A percentile compares a stretch with the other conserved stretches of the same genome.
Conservation (phyloP, 2,888 invertebrate genomes). For the Ecdyonurus torrentis region DNA sequence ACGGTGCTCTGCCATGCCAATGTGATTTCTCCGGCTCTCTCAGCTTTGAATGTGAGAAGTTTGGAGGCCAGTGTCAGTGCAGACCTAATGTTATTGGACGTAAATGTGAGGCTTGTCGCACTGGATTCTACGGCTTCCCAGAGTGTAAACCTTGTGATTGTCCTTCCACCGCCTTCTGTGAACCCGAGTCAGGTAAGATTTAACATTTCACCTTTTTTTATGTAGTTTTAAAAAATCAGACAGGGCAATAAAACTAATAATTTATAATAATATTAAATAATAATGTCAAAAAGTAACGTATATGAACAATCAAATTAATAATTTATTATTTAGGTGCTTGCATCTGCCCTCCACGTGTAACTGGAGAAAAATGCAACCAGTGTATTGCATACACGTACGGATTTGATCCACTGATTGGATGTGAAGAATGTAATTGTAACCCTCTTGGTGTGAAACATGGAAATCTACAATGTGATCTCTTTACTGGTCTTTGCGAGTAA, state of each 20-base stretch:
- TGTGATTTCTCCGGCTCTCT: constrained; percentile 79
- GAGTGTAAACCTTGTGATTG: constrained; percentile 81
- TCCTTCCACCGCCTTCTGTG: constrained; percentile 66
- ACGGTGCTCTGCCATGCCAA: constrained; percentile 74
- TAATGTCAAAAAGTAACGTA: not conserved
- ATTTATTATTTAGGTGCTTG: constrained; percentile 44
- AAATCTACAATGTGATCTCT: constrained; percentile 71
- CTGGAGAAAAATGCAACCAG: constrained; percentile 74
- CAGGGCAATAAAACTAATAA: not conserved
- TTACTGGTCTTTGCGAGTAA: constrained; percentile 71
- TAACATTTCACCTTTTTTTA: too few species aligned
- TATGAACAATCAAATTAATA: not conserved
- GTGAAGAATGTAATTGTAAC: constrained; percentile 86
- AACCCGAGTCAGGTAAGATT: constrained; percentile 41
- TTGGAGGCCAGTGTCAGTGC: constrained; percentile 94
- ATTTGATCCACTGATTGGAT: constrained; percentile 85
- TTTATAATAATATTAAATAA: not conserved
- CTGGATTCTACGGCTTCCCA: constrained; percentile 92
- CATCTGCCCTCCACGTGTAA: constrained; percentile 81
- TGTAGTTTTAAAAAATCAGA: not conserved
- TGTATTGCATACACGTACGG: constrained; percentile 83
- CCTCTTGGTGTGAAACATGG: constrained; percentile 59
- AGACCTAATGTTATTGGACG: constrained; percentile 85
- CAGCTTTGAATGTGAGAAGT: constrained; percentile 76
- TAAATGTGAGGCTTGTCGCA: constrained; percentile 59